Percentiles rank a stretch among this genome's conserved stretches.
Conservation (phyloP, 2,888 invertebrate genomes). For the Pollenia labialis region DNA sequence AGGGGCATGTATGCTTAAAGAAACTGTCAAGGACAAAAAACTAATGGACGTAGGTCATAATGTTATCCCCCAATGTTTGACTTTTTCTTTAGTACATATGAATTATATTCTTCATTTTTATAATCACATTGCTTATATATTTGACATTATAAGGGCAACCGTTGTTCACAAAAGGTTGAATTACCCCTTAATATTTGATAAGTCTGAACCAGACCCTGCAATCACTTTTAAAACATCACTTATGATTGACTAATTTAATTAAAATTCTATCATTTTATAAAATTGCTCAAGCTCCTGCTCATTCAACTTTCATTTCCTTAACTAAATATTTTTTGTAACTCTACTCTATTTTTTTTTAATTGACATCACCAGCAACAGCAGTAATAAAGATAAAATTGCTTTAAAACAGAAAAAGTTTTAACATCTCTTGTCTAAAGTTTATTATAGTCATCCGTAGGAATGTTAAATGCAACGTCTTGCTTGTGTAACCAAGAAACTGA, state of each 20-base stretch:
- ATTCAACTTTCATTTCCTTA: neutral
- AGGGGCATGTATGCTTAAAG: too few relatives aligned
- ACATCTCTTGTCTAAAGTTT: slow-evolving; percentile 57
- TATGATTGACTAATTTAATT: slow-evolving; percentile 8
- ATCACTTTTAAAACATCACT: neutral
- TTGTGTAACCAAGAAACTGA: slow-evolving; percentile 22
- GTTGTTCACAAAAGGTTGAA: too few relatives aligned
- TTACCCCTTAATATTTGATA: too few relatives aligned
- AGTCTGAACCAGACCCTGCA: too few relatives aligned
- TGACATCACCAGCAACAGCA: slow-evolving; percentile 18
- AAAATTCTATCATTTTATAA: neutral
- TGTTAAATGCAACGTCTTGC: slow-evolving; percentile 46
- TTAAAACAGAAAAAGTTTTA: slow-evolving; percentile 13
- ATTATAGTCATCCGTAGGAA: slow-evolving; percentile 21
- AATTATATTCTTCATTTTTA: too few relatives aligned
- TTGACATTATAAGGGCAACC: too few relatives aligned
- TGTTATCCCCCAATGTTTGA: too few relatives aligned
- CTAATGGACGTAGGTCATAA: too few relatives aligned
- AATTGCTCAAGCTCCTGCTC: neutral
- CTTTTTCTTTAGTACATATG: too few relatives aligned
- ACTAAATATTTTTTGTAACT: slow-evolving; percentile 10
- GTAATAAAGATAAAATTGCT: slow-evolving; percentile 16
- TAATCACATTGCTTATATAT: too few relatives aligned
- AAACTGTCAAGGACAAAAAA: too few relatives aligned
- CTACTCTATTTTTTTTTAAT: slow-evolving; percentile 32